Conservation (phyloP, 2,113 vertebrate species). For the Caretta caretta region DNA sequence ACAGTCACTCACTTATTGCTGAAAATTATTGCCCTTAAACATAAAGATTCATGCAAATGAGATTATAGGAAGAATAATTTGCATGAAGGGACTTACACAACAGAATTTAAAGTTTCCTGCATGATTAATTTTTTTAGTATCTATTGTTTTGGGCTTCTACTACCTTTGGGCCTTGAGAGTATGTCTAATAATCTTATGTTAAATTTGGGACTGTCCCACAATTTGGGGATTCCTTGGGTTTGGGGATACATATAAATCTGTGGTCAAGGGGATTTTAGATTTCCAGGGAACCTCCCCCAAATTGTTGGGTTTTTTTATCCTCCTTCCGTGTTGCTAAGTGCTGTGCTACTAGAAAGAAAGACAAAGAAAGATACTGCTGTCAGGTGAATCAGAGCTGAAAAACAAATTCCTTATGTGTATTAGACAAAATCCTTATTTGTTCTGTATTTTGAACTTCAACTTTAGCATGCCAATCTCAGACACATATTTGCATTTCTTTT, state of each 20-base stretch:
- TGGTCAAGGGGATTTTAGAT: not conserved
- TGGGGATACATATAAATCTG: not conserved
- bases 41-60: not conserved
- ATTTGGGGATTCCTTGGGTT: not conserved
- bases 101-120: not conserved
- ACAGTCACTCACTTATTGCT: not conserved
- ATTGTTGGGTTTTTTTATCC: not conserved
- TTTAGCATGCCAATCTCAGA: not conserved
- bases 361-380: not conserved
- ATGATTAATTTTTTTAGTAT: not conserved
- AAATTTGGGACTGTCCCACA: not conserved
- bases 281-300: not conserved
- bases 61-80: not conserved
- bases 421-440: not conserved
- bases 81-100: not conserved
- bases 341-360: not conserved
- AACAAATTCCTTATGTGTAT: not conserved
- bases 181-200: not conserved
- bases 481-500: not conserved
- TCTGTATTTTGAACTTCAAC: rapidly evolving
- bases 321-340: not conserved
- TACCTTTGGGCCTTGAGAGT: not conserved
- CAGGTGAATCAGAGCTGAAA: not conserved
- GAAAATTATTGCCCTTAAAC: not conserved
- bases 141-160: not conserved